Evolutionary conservation across 2,888 invertebrate species (phyloP), one percentile per base, ranked within the genome.

Genomic region (Dione juno): DNA sequence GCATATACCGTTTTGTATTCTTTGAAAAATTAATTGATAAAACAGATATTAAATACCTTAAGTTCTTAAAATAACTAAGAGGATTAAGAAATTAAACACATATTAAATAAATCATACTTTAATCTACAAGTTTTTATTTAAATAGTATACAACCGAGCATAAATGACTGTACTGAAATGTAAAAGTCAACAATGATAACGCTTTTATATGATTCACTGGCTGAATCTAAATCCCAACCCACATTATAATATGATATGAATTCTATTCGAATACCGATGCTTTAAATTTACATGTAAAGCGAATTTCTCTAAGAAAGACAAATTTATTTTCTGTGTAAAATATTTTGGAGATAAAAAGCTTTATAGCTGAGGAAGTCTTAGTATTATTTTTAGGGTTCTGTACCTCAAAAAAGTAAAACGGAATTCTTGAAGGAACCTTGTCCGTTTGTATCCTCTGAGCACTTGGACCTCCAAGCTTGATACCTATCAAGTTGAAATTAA

Each of bases 251-350:
- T 64, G 35, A 70, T 52, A 61, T 66, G 54, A 71, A 41, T 65
- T 65, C 67, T 52, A 61, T 74, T 61, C 53, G 65, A 71, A 67
- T 69, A 61, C 65, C 53, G 58, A 74, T 67, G 50, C 52, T 71
- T 64, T 43, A 48, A 67, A 69, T 74, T 74, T 69, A 71, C 71
- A 74, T 71, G 58, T 67, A 69, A 59, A 74, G 41, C 65, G 64
- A 69, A 57, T 71, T 69, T 71, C 66, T 65, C 54, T 54, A 71
- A 64, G 59, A 41, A 67, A 71, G 59, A 68, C 43, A 58, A 52
- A 70, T 66, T 58, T 66, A 66, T 66, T 66, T 65, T 68, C 11
- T 19, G 37, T 48, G 19, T 52, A 70, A 69, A 65, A 54, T 54
- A 43, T 71, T 63, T 54, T 48, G 35, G 63, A 43, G n/a, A 37